Percentiles rank a stretch among this genome's conserved stretches.
Evolutionary conservation across 2,888 invertebrate genomes (phyloP).

Genomic region (Drosophila birchii): DNA sequence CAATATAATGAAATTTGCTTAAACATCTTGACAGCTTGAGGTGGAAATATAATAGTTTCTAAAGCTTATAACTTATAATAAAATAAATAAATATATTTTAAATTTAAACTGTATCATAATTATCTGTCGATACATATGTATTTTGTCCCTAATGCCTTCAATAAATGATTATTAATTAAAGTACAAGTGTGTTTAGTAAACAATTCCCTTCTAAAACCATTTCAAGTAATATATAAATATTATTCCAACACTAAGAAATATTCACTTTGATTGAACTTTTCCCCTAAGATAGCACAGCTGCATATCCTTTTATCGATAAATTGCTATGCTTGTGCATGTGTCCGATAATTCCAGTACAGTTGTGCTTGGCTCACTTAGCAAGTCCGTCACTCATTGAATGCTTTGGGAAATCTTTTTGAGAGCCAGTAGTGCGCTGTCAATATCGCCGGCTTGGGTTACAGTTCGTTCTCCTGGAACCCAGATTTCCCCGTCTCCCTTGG

Average conservation of each 20-base stretch:
- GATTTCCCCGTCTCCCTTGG: conserved; percentile 1
- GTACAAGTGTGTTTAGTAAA: neutral
- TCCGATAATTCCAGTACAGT: conserved; percentile 25
- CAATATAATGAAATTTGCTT: neutral
- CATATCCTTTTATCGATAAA: conserved; percentile 11
- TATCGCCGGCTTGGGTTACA: conserved; percentile 27
- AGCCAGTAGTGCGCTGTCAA: conserved; percentile 30
- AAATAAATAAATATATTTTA: neutral
- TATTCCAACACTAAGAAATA: neutral
- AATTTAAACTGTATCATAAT: neutral
- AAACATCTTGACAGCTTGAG: neutral
- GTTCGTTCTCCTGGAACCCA: conserved; percentile 17
- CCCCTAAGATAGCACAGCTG: neutral
- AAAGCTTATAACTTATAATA: too few relatives aligned
- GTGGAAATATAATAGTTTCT: neutral
- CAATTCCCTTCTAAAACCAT: too few relatives aligned
- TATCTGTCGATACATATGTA: neutral
- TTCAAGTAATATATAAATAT: neutral
- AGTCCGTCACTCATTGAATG: conserved; percentile 29
- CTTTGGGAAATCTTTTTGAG: conserved; percentile 44
- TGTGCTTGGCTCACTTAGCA: conserved; percentile 30
- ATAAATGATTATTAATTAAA: neutral
- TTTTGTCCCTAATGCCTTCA: too few relatives aligned
- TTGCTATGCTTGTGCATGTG: neutral
- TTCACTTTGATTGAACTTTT: neutral